Base-by-base conservation (phyloP, 1,140 invertebrate genomes). In the Magallana ariakensis region DNA sequence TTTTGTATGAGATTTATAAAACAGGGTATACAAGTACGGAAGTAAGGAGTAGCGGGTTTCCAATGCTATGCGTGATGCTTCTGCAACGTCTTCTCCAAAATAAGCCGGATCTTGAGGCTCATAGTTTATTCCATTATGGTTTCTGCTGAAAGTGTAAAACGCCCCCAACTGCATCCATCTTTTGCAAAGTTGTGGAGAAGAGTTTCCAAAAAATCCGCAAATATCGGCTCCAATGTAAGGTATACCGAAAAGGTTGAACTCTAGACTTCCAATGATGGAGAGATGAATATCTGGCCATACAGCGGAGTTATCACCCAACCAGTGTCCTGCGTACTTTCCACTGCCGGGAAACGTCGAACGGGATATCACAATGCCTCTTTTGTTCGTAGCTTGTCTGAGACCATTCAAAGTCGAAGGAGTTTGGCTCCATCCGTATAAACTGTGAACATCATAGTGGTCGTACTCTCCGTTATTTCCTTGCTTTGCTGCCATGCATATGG, bases 251-350 rank as follows among this genome's bases (percentile, higher is more conserved):
- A 95, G 85, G 89, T 94, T 94, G 85, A 93, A 95, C 87, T 95
- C 94, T 15, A 95, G 85, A 16, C 91, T 89, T n/a, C 93, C 94
- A 84, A 93, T 92, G 13, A 94, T 92, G 13, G 93, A 94, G 13
- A 87, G 22, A 22, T 56, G 83, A 13, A 94, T 70, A 54, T 93
- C 86, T 26, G 80, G 22, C 93, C 93, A 94, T 0, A 62, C 54
- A 58, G 92, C 92, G 5, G 85, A 85, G 85, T 94, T 94, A 87
- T 94, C 93, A 1, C 98, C 98, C 86, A 97, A 97, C 98, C 98
- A 99, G 95, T 98, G 97, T 5, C 97, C 98, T 11, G 96, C 96
- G 93, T 96, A 97, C 87, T 95, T 95, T 10, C 98, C 98, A 88
- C 96, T 96, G 0, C 97, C 97, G 54, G 97, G 95, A 95, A 97